Evolutionary conservation across 2,797 vertebrate genomes (phyloP).

Genomic region (Champsocephalus esox): DNA sequence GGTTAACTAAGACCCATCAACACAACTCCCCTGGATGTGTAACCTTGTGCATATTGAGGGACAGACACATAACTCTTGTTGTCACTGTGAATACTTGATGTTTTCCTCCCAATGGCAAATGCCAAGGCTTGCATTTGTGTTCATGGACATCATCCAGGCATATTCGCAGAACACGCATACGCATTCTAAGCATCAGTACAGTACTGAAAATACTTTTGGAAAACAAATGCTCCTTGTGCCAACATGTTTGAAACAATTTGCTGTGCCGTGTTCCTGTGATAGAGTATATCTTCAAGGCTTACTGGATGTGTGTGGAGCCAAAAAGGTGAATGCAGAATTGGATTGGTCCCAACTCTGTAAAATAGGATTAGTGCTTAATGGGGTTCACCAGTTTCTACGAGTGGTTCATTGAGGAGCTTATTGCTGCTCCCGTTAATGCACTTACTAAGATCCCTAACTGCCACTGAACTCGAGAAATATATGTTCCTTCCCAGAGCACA

Average conservation of each 20-base stretch:
- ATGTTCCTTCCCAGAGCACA: constrained; percentile 5
- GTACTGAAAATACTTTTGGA: constrained; percentile 8
- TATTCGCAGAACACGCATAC: constrained; percentile 23
- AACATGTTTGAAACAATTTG: neutral
- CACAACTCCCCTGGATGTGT: constrained; percentile 19
- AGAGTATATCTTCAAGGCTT: neutral
- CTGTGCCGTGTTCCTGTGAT: constrained; percentile 13
- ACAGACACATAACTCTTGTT: constrained; percentile 34
- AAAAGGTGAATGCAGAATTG: constrained; percentile 18
- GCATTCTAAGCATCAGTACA: constrained; percentile 19
- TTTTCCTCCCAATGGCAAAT: constrained; percentile 28
- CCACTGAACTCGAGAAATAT: constrained; percentile 21
- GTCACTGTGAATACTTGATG: constrained; percentile 14
- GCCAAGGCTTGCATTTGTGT: constrained; percentile 29
- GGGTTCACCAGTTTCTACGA: constrained; percentile 42
- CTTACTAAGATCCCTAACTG: constrained; percentile 19
- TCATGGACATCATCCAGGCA: constrained; percentile 30
- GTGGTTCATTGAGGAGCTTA: constrained; percentile 35
- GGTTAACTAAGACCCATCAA: constrained; percentile 28
- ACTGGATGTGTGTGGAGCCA: constrained; percentile 10
- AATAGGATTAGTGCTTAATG: constrained; percentile 50
- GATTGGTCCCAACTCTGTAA: constrained; percentile 21
- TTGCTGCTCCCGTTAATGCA: constrained; percentile 30
- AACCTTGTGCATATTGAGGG: constrained; percentile 24
- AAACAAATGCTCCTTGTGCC: constrained; percentile 14